Evolutionary conservation across 2,888 invertebrate genomes (phyloP).

Genomic region (Tenthredo scrophulariae): DNA sequence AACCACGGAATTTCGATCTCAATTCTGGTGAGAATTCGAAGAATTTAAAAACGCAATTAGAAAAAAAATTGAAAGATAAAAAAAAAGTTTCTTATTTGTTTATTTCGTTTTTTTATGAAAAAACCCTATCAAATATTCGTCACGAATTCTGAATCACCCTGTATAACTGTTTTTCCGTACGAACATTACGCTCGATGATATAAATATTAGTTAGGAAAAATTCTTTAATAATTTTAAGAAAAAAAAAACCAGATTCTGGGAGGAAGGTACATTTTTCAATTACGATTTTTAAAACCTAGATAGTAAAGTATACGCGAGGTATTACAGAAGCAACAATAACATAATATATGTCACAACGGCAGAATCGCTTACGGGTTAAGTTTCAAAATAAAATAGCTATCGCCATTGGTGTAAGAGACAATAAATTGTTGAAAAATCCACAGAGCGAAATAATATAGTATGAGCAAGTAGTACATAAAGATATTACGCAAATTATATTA

Average conservation of each 20-base stretch:
- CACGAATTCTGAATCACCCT: too few relatives aligned
- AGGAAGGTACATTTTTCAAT: neutral
- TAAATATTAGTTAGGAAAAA: neutral
- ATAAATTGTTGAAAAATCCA: neutral
- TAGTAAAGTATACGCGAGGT: neutral
- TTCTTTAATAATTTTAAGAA: neutral
- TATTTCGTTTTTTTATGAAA: too few relatives aligned
- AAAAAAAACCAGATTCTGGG: neutral
- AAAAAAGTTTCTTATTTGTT: too few relatives aligned
- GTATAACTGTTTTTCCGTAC: neutral
- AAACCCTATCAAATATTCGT: too few relatives aligned
- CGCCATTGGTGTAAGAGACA: neutral
- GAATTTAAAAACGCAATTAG: too few relatives aligned
- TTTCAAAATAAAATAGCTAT: slow-evolving; percentile 17
- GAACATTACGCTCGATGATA: neutral
- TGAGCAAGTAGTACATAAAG: neutral
- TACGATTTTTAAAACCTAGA: neutral
- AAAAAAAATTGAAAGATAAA: too few relatives aligned
- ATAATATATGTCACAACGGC: neutral
- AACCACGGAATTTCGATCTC: too few relatives aligned
- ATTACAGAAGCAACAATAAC: neutral
- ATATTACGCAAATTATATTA: slow-evolving; percentile 34
- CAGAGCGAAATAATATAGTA: neutral
- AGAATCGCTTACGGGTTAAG: slow-evolving; percentile 8
- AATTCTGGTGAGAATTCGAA: too few relatives aligned